Evolutionary conservation across 2,113 vertebrate species (phyloP).

Genomic region (Pseudorasbora parva): DNA sequence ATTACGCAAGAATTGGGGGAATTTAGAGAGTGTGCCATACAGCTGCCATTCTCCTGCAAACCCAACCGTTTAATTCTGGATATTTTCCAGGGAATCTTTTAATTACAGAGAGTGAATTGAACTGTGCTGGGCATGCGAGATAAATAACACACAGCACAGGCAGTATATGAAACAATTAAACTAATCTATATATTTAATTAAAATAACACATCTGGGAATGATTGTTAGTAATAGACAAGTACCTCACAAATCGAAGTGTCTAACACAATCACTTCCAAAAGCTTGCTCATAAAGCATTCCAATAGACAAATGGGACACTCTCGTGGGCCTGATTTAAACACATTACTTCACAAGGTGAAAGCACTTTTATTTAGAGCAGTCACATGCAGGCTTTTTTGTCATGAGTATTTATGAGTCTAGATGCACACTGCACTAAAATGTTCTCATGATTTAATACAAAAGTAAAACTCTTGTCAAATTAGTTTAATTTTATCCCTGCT

Average conservation of each 20-base stretch:
- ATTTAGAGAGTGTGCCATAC: constrained; percentile 37
- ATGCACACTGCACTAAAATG: constrained; percentile 46
- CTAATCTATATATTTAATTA: constrained; percentile 81
- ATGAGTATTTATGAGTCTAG: constrained; percentile 51
- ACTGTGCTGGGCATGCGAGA: constrained; percentile 69
- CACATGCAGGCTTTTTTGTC: constrained; percentile 30
- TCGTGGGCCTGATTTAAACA: constrained; percentile 45
- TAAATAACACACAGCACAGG: constrained; percentile 72
- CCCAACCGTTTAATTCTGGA: constrained; percentile 73
- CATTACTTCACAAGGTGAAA: constrained; percentile 45
- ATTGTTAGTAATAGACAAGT: constrained; percentile 65
- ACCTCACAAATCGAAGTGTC: constrained; percentile 70
- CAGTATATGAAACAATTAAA: constrained; percentile 76
- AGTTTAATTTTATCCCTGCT: constrained; percentile 21
- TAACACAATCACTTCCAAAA: constrained; percentile 64
- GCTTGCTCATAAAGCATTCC: constrained; percentile 59
- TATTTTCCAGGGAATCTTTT: constrained; percentile 76
- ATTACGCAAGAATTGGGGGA: constrained; percentile 23
- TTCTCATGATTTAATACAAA: constrained; percentile 49
- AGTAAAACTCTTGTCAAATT: constrained; percentile 51
- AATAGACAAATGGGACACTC: constrained; percentile 51
- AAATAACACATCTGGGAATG: constrained; percentile 75
- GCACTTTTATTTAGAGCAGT: constrained; percentile 47
- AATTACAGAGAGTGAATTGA: constrained; percentile 78
- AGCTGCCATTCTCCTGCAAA: constrained; percentile 58